These are phyloP conservation scores for Zaprionus taronus DNA, from an alignment of 1,140 invertebrate species.

Conservation along the genomic window DNA sequence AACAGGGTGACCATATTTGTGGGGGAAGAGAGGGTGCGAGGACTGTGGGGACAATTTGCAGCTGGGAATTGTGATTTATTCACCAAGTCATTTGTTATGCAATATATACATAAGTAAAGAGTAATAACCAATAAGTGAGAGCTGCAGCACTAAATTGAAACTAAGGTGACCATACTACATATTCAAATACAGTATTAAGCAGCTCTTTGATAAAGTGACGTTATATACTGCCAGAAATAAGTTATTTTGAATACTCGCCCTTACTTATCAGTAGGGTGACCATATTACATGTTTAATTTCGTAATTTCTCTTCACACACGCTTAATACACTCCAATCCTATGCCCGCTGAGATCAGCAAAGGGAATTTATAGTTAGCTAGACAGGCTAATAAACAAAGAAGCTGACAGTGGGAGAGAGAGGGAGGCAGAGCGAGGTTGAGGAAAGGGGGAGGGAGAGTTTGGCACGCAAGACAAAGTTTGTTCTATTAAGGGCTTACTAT, in stretches of 20 bases:
- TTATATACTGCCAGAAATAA: too few relatives aligned
- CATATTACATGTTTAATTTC: neutral
- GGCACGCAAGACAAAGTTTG: constrained; percentile 48
- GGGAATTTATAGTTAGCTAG: neutral
- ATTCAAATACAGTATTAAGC: too few relatives aligned
- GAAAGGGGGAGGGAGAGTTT: constrained; percentile 4
- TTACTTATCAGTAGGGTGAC: neutral
- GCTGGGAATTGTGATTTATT: too few relatives aligned
- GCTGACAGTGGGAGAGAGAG: neutral
- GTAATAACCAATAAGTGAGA: too few relatives aligned
- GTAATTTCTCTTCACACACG: neutral
- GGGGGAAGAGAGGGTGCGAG: neutral
- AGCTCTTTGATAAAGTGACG: too few relatives aligned
- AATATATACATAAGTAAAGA: neutral
- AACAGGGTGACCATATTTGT: neutral
- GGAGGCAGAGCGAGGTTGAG: neutral
- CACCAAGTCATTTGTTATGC: neutral
- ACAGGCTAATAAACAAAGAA: neutral
- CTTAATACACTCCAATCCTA: neutral
- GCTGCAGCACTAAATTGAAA: too few relatives aligned
- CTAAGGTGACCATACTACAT: neutral
- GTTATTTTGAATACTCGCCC: too few relatives aligned
- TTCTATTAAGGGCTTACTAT: constrained; percentile 73
- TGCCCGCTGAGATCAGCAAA: constrained; percentile 4
- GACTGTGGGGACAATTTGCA: too few relatives aligned